Evolutionary conservation across 1,140 invertebrate species (phyloP), one percentile per base, ranked within the genome.

Genomic region (Drosophila micromelanica): DNA sequence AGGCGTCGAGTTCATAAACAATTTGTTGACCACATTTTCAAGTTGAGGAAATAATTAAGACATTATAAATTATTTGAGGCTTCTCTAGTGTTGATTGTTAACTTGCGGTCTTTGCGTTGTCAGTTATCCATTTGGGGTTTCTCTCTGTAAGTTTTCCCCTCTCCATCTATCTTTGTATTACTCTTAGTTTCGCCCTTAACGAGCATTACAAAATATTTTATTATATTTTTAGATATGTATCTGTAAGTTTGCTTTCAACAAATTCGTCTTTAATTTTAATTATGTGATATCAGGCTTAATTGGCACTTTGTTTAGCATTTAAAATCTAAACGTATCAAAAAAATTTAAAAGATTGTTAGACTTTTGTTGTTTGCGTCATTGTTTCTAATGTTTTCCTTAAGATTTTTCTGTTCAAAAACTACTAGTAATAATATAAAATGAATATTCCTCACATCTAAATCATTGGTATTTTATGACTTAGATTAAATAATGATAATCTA

Each of bases 51-150:
- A 89, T 89, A 89, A 89, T 89, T 89, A 89, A 89, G 84, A 90
- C 84, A 89, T 89, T 89, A 89, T 89, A 89, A 89, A 90, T 87
- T 84, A 89, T 87, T 82, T 84, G 70, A 55, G 54, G 54, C 38
- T 20, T 38, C 42, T 49, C 37, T 57, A 62, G 76, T 89, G 84
- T 90, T 90, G 84, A 89, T 73, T 73, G 71, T 64, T 70, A 63
- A 54, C 38, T 37, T 45, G 52, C 27, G 61, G 52, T 54, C 35
- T 35, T 35, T 35, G 48, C 8, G 27, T 51, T 51, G 35, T 15
- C 23, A 32, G 12, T 51, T 32, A 38, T 15, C 52, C 17, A 23
- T 20, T 12, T 40, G 17, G 17, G 43, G 13, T 12, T 40, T 7
- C 30, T 37, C 13, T 54, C 40, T 40, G 46, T 69, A 48, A 3